Percentiles rank a stretch among this genome's conserved stretches.
phyloP scores from a whole-genome alignment of 2,113 vertebrate genomes.

The Phrynocephalus versicolor region DNA sequence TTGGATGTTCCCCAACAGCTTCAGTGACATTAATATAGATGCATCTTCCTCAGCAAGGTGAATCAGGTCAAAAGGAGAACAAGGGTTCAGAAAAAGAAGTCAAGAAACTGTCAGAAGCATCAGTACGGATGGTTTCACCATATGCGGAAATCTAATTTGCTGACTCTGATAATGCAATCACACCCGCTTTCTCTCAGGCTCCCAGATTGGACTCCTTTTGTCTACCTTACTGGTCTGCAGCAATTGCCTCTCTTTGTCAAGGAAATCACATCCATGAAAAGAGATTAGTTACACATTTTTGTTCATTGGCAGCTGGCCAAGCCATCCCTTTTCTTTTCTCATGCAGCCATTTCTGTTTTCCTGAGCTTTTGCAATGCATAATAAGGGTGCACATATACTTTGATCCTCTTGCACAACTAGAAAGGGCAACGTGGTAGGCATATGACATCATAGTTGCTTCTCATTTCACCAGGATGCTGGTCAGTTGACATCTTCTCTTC shows the following conservation, averaged over 20 bases:
- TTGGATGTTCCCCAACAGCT: not conserved
- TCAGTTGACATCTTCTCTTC: not conserved
- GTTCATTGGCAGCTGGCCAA: not conserved
- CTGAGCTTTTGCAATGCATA: not conserved
- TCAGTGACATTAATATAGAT: not conserved
- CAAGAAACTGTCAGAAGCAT: not conserved
- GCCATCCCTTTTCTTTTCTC: not conserved
- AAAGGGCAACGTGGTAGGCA: not conserved
- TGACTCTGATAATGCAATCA: conserved; percentile 17
- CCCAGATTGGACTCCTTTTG: not conserved
- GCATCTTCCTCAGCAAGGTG: not conserved
- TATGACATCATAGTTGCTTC: not conserved
- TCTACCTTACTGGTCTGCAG: not conserved
- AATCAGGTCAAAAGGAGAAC: not conserved
- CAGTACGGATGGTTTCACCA: not conserved
- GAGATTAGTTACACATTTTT: conserved; percentile 13
- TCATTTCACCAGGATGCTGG: not conserved
- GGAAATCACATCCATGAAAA: conserved; percentile 12
- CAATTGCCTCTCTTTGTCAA: conserved; percentile 1
- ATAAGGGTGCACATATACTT: too few relatives aligned
- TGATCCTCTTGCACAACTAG: not conserved
- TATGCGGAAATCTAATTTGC: conserved; percentile 16
- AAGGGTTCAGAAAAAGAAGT: not conserved
- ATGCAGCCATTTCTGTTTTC: not conserved
- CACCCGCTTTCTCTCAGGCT: not conserved